Conservation (phyloP, 2,113 vertebrate genomes). For the Carassius gibelio region DNA sequence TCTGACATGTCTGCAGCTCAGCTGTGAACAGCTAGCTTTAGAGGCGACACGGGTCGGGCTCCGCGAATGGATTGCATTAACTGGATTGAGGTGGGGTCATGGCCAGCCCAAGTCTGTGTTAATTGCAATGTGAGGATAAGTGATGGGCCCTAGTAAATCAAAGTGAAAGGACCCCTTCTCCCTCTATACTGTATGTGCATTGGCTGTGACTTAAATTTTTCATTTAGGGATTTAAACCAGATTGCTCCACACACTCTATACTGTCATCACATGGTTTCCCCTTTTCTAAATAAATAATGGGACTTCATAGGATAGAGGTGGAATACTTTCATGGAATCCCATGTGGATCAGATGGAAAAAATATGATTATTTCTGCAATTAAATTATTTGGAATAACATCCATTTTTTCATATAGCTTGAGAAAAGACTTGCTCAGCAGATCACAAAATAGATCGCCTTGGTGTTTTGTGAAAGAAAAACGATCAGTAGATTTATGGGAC, state of each 20-base stretch:
- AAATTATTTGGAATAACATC: too few relatives aligned
- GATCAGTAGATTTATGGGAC: not conserved
- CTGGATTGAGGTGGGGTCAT: constrained; percentile 59
- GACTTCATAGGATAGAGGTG: not conserved
- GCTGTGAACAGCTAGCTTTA: constrained; percentile 20
- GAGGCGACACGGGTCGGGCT: constrained; percentile 50
- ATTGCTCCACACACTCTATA: constrained; percentile 43
- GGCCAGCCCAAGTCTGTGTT: constrained; percentile 55
- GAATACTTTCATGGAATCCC: not conserved
- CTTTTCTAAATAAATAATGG: constrained; percentile 2
- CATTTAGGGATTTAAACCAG: constrained; percentile 55
- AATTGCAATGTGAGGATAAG: constrained; percentile 63
- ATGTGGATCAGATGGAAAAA: not conserved
- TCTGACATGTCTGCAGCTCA: not conserved
- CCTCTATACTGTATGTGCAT: constrained; percentile 50
- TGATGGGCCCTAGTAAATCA: constrained; percentile 65
- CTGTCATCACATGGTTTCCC: constrained; percentile 14
- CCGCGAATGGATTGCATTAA: constrained; percentile 65
- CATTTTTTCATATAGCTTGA: too few relatives aligned
- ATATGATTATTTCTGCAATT: not conserved
- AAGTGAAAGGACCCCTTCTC: constrained; percentile 54
- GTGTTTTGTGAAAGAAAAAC: not conserved
- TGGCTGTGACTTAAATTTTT: constrained; percentile 59
- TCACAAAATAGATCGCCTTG: not conserved
- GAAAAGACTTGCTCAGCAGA: not conserved